Evolutionary conservation across 2,888 invertebrate species (phyloP), one percentile per base, ranked within the genome.

Genomic region (Eupsilia transversa): DNA sequence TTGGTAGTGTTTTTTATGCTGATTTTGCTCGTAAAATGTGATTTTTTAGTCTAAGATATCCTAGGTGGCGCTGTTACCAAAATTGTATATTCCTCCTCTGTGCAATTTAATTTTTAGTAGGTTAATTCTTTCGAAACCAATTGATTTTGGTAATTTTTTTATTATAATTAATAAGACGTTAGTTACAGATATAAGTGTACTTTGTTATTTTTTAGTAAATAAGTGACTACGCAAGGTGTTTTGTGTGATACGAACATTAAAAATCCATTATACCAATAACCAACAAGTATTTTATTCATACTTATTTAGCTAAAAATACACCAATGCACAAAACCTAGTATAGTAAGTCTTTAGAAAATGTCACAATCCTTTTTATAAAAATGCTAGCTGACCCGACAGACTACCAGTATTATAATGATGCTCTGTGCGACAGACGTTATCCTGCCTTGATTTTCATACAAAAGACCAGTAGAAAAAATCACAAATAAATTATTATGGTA

Each of bases 161-260:
- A 23, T 33, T 17, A 33, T 54, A 41, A 73, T 74, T 30, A n/a
- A 65, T 72, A 35, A 17, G 23, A 35, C 23, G 0, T 17, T 3
- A 17, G n/a, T n/a, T 54, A 72, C 61, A 56, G n/a, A 61, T 52
- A 7, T 41, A 35, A 33, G 10, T 75, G 63, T 74, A 74, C 69
- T 83, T 76, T 60, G 30, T 63, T 60, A 61, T 57, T 74, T 79
- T 65, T 68, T 71, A 41, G 52, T 41, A n/a, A 54, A 6, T 54
- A 27, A 46, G 60, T 66, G 79, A 75, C 84, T 64, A 52, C 54
- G 30, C 60, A 67, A 64, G 52, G 66, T 74, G 49, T 74, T 74
- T 65, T 73, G 64, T 76, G 75, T 71, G 41, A 74, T 73, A 46
- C 20, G 66, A 79, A 83, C 72, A 81, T 79, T 56, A 74, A 64